Conservation (phyloP, 1,140 invertebrate genomes). For the Patella vulgata region DNA sequence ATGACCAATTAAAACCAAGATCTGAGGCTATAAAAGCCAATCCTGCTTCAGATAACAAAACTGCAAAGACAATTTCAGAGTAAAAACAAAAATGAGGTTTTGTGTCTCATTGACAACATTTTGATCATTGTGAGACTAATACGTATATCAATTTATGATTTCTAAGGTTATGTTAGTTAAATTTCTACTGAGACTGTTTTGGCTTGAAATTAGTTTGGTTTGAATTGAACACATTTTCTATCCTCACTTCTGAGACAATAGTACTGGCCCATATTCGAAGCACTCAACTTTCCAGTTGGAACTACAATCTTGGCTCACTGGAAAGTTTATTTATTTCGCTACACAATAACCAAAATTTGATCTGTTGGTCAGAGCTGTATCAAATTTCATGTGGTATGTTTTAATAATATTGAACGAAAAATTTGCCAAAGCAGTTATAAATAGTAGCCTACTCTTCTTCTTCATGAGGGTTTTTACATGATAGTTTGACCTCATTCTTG, state of each 20-base stretch:
- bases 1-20: slow-evolving; percentile 49
- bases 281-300: too few species aligned
- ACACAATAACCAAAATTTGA: too few species aligned
- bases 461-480: too few species aligned
- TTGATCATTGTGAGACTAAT: neutral
- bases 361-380: too few species aligned
- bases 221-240: slow-evolving; percentile 10
- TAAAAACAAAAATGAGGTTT: neutral
- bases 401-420: too few species aligned
- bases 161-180: neutral
- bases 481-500: too few species aligned
- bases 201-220: neutral
- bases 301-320: too few species aligned
- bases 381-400: too few species aligned
- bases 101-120: neutral
- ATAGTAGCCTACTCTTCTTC: too few species aligned
- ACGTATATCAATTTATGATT: neutral
- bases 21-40: slow-evolving; percentile 45
- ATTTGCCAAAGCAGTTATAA: too few species aligned
- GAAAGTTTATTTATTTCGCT: too few species aligned
- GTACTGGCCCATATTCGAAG: too few species aligned
- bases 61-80: slow-evolving; percentile 20
- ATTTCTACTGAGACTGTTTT: neutral
- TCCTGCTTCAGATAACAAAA: slow-evolving; percentile 46
- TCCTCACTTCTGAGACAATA: slow-evolving; percentile 31